phyloP scores from a whole-genome alignment of 2,113 vertebrate genomes.

The Dissostichus mawsoni region DNA sequence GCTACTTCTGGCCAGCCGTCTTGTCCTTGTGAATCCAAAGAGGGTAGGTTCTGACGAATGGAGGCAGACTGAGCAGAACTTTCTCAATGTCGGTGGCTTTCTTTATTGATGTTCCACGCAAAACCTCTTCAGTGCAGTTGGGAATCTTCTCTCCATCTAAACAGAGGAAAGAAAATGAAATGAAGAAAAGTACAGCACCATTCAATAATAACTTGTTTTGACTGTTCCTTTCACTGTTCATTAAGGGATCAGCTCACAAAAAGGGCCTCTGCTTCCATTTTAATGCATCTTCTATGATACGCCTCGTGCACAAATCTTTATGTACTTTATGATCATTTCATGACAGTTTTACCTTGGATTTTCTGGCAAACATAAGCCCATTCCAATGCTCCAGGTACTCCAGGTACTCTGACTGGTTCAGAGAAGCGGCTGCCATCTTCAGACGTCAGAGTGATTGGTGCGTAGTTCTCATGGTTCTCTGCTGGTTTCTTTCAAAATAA shows the following conservation, averaged over 20 bases:
- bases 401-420: slow-evolving; percentile 73
- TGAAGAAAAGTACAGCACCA: not conserved
- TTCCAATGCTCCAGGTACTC: slow-evolving; percentile 62
- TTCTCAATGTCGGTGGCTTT: slow-evolving; percentile 68
- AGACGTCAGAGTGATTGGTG: slow-evolving; percentile 43
- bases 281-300: too few relatives aligned
- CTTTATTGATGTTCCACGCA: slow-evolving; percentile 50
- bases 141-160: slow-evolving; percentile 74
- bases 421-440: slow-evolving; percentile 45
- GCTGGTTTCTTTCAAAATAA: slow-evolving; percentile 46
- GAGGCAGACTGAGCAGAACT: slow-evolving; percentile 72
- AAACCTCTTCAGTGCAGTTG: slow-evolving; percentile 57
- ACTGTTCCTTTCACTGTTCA: too few relatives aligned
- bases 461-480: slow-evolving; percentile 52
- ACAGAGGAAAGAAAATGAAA: not conserved
- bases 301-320: too few relatives aligned
- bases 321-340: too few relatives aligned
- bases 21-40: slow-evolving; percentile 43
- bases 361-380: slow-evolving; percentile 53
- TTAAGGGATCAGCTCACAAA: too few relatives aligned
- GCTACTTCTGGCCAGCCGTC: slow-evolving; percentile 55
- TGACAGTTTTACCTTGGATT: slow-evolving; percentile 60
- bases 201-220: too few relatives aligned
- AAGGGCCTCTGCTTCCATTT: too few relatives aligned
- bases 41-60: slow-evolving; percentile 33